phyloP scores from a whole-genome alignment of 2,888 invertebrate species.

The Synergus itoensis region DNA sequence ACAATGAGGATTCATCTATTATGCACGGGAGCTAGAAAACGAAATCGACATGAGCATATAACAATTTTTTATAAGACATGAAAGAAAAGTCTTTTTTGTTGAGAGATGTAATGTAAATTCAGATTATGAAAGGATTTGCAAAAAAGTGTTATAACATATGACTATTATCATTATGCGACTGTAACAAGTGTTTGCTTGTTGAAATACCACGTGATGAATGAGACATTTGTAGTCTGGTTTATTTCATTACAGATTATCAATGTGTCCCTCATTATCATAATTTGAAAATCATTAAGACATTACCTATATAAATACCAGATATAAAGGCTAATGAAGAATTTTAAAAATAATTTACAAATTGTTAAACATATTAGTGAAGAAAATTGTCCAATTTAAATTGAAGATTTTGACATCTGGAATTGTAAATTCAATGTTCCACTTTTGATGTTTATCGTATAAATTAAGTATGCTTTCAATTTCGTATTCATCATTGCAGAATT shows the following conservation, averaged over 20 bases:
- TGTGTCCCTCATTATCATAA: neutral
- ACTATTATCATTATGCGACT: neutral
- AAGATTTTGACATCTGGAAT: too few relatives aligned
- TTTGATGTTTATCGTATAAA: too few relatives aligned
- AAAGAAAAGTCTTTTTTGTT: neutral
- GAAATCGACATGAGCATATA: neutral
- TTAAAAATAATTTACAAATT: neutral
- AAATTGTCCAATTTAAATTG: too few relatives aligned
- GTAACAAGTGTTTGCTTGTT: neutral
- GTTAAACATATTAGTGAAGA: too few relatives aligned
- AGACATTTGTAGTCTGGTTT: neutral
- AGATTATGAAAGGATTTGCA: slow-evolving; percentile 3
- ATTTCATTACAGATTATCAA: neutral
- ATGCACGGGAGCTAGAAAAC: neutral
- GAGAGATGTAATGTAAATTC: neutral
- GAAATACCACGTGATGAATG: neutral
- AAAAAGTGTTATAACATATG: slow-evolving; percentile 22
- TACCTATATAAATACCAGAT: neutral
- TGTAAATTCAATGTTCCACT: too few relatives aligned
- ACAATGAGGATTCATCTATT: neutral
- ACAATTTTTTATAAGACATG: neutral
- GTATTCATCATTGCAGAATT: too few relatives aligned
- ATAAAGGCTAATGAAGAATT: neutral
- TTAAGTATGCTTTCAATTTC: too few relatives aligned
- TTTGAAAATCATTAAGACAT: neutral